phyloP scores from a whole-genome alignment of 2,113 vertebrate species.

The Hoplias malabaricus region DNA sequence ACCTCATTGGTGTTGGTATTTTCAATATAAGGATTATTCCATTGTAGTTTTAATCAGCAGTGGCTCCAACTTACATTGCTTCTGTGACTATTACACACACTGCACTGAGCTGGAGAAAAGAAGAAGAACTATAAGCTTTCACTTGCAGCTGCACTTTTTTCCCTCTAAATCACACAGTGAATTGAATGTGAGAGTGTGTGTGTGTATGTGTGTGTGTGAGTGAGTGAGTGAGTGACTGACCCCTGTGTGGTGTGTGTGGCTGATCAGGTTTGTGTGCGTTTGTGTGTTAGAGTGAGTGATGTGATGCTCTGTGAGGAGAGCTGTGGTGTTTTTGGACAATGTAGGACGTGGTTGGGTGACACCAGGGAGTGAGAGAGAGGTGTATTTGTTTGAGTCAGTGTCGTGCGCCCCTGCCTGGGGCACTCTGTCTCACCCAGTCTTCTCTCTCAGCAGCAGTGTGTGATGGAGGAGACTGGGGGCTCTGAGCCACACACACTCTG shows the following conservation, averaged over 20 bases:
- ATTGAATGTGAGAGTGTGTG: too few relatives aligned
- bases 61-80: too few relatives aligned
- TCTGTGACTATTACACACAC: too few relatives aligned
- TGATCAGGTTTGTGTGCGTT: slow-evolving; percentile 43
- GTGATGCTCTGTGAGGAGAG: slow-evolving; percentile 58
- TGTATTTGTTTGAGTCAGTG: slow-evolving; percentile 67
- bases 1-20: too few relatives aligned
- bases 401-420: slow-evolving; percentile 46
- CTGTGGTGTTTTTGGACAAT: slow-evolving; percentile 50
- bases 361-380: slow-evolving; percentile 14
- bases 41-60: too few relatives aligned
- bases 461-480: slow-evolving; percentile 68
- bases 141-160: too few relatives aligned
- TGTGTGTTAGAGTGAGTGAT: slow-evolving; percentile 58
- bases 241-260: slow-evolving; percentile 62
- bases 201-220: too few relatives aligned
- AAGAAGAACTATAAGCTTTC: too few relatives aligned
- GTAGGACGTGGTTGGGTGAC: slow-evolving; percentile 39
- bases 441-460: slow-evolving; percentile 36
- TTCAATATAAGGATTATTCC: too few relatives aligned
- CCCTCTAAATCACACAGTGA: too few relatives aligned
- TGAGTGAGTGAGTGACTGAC: slow-evolving; percentile 57
- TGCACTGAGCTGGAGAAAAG: too few relatives aligned
- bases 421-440: slow-evolving; percentile 10
- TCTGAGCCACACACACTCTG: slow-evolving; percentile 58